phyloP scores from a whole-genome alignment of 2,797 vertebrate genomes.

The Margarornis squamiger region DNA sequence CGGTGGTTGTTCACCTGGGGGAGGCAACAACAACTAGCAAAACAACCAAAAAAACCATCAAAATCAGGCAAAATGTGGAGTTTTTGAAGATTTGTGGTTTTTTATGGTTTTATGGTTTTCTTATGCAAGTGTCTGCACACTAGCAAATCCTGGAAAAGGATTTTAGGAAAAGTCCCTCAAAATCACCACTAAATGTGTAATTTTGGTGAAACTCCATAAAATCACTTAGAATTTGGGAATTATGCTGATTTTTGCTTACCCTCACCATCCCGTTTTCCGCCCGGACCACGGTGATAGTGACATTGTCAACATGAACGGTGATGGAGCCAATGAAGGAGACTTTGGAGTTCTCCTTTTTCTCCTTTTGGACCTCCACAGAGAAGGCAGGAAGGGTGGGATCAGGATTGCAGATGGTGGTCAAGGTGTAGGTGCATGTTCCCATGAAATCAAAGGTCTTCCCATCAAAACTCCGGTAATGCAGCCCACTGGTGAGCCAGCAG shows the following conservation, averaged over 20 bases:
- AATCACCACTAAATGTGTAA: rapidly evolving
- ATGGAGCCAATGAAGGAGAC: conserved; percentile 68
- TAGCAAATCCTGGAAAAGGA: neutral
- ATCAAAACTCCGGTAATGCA: conserved; percentile 81
- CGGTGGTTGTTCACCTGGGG: conserved; percentile 77
- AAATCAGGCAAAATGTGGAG: neutral
- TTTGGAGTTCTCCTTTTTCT: conserved; percentile 63
- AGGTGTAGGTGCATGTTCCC: conserved; percentile 78
- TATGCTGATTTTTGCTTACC: conserved; percentile 56
- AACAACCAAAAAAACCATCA: neutral
- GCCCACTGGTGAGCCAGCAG: conserved; percentile 77
- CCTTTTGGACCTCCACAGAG: conserved; percentile 73
- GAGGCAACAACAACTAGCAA: neutral
- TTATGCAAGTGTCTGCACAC: neutral
- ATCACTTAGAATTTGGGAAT: neutral
- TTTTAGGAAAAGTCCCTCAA: neutral
- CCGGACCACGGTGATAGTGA: conserved; percentile 54
- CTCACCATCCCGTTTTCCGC: conserved; percentile 74
- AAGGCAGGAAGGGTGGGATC: conserved; percentile 66
- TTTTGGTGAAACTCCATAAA: neutral
- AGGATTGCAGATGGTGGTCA: conserved; percentile 70
- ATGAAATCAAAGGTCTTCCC: conserved; percentile 77
- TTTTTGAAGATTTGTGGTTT: neutral
- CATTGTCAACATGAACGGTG: conserved; percentile 42
- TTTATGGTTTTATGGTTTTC: no score